Evolutionary conservation across 2,888 invertebrate genomes (phyloP).

Genomic region (Drosophila merina): DNA sequence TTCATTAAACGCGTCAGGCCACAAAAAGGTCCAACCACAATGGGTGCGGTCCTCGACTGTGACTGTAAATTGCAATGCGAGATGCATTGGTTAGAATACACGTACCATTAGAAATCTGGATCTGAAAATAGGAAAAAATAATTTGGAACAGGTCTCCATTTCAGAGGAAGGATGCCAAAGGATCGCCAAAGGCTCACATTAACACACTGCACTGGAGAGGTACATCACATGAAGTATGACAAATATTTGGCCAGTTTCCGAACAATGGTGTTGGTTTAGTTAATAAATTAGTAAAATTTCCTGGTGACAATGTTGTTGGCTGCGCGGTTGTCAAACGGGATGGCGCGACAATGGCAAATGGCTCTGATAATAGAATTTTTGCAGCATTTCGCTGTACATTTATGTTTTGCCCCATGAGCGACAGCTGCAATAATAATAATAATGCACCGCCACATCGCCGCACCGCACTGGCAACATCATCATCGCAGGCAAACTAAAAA

Average conservation of each 20-base stretch:
- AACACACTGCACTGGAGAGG: constrained; percentile 1
- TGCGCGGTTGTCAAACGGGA: constrained; percentile 29
- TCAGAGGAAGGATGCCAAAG: background rate
- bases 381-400: constrained; percentile 33
- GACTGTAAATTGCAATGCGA: constrained; percentile 30
- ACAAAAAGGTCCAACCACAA: constrained; percentile 42
- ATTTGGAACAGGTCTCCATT: constrained; percentile 12
- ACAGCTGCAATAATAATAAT: constrained; percentile 65
- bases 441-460: constrained; percentile 11
- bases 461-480: constrained; percentile 29
- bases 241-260: constrained; percentile 61
- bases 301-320: constrained; percentile 38
- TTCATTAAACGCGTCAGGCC: constrained; percentile 72
- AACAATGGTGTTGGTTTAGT: constrained; percentile 58
- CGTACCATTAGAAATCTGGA: constrained; percentile 33
- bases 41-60: constrained; percentile 26
- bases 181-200: constrained; percentile 10
- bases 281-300: constrained; percentile 75
- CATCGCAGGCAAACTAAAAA: constrained; percentile 40
- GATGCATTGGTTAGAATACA: constrained; percentile 3
- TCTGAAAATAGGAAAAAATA: constrained; percentile 15
- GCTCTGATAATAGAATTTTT: constrained; percentile 60
- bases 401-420: constrained; percentile 39
- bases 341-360: constrained; percentile 21
- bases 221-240: constrained; percentile 18